Conservation (phyloP, 1,140 invertebrate species). For the Bradysia coprophila region DNA sequence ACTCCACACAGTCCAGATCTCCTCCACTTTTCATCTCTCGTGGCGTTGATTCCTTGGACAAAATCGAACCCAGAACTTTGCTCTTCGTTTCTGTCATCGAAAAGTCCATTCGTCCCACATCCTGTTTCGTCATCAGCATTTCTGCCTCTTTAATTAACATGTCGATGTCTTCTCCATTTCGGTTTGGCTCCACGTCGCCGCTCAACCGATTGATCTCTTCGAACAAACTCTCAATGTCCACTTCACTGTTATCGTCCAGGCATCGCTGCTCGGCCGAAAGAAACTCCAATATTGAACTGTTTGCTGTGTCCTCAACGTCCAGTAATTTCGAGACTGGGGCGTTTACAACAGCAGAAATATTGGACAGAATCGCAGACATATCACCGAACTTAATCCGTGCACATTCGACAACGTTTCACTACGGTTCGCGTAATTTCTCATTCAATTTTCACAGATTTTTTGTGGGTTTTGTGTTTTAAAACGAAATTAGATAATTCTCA, state of each 20-base stretch:
- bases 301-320: too few relatives aligned
- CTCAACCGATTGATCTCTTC: slow-evolving; percentile 19
- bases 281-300: slow-evolving; percentile 17
- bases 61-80: background rate
- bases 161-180: slow-evolving; percentile 21
- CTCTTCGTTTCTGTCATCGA: background rate
- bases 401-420: too few relatives aligned
- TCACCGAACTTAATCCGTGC: too few relatives aligned
- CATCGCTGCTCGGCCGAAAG: slow-evolving; percentile 20
- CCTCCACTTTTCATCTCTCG: background rate
- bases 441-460: too few relatives aligned
- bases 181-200: slow-evolving; percentile 15
- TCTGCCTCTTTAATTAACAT: slow-evolving; percentile 20
- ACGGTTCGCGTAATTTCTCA: too few relatives aligned
- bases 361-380: too few relatives aligned
- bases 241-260: slow-evolving; percentile 7
- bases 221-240: slow-evolving; percentile 20
- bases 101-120: background rate
- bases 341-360: too few relatives aligned
- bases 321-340: too few relatives aligned
- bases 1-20: background rate
- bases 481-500: too few relatives aligned
- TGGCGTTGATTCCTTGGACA: background rate
- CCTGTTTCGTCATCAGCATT: slow-evolving; percentile 9
- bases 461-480: too few relatives aligned